phyloP scores from a whole-genome alignment of 1,140 invertebrate species.

The Thaumetopoea pityocampa region DNA sequence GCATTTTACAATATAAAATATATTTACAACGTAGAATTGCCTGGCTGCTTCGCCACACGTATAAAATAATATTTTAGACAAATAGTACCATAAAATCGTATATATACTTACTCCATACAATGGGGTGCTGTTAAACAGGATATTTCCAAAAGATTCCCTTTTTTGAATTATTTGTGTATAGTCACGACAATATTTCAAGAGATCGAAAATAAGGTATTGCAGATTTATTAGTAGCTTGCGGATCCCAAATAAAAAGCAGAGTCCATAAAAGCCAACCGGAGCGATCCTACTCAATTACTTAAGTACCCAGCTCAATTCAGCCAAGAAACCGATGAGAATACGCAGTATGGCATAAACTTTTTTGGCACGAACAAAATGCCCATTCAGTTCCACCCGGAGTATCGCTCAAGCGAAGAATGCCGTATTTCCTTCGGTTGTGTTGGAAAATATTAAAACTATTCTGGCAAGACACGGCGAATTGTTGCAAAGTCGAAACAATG shows the following conservation, averaged over 20 bases:
- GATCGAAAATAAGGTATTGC: too few species aligned
- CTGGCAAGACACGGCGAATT: conserved; percentile 19
- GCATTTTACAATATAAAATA: too few species aligned
- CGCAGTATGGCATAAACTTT: conserved; percentile 22
- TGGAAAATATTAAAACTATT: conserved; percentile 26
- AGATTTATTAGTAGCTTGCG: too few species aligned
- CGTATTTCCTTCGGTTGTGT: conserved; percentile 16
- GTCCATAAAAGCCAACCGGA: conserved; percentile 6
- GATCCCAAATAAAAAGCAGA: conserved; percentile 5
- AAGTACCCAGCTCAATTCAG: conserved; percentile 21
- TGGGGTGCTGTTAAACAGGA: too few species aligned
- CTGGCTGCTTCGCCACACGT: too few species aligned
- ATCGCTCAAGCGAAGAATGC: conserved; percentile 9
- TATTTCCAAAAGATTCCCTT: too few species aligned
- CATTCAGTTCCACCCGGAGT: conserved; percentile 1
- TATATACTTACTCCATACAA: too few species aligned
- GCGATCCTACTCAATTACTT: conserved; percentile 24
- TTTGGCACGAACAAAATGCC: conserved; percentile 24
- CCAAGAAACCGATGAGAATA: conserved; percentile 24
- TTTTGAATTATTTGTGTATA: too few species aligned
- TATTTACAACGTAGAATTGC: too few species aligned
- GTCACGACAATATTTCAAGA: too few species aligned
- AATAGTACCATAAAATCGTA: too few species aligned
- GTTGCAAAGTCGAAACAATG: conserved; percentile 1
- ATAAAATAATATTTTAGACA: too few species aligned